Base-by-base conservation (phyloP, 2,888 invertebrate species). In the Barypeithes pellucidus region DNA sequence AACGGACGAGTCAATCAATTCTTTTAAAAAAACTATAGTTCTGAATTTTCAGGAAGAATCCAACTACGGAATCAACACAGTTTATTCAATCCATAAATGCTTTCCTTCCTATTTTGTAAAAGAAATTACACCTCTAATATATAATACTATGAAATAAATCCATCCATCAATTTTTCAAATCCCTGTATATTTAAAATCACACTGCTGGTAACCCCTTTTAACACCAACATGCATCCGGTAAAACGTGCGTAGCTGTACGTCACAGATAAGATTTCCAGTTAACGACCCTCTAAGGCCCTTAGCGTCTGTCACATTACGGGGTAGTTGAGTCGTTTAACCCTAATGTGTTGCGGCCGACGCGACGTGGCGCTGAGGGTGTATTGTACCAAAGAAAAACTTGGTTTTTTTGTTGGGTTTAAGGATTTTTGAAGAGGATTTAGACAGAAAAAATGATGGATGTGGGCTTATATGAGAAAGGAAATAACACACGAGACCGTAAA, bases 261-360 rank as follows among this genome's bases (percentile, higher is more conserved):
- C 16, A 63, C 18, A 69, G 69, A 69, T 69, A 41, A 43, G 69
- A 52, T 68, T 61, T 16, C 22, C 22, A 62, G 39, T 54, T 69
- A 69, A 69, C 69, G 69, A 69, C 69, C 54, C 29, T 61, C 52
- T 43, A 57, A 62, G 50, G 45, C 57, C 59, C 47, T 67, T 54
- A 73, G 57, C 73, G 66, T 66, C 66, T 66, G 66, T 66, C 66
- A 66, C 66, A 66, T 54, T 66, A 66, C 36, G 57, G 57, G 43
- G 54, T 54, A 54, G 54, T 66, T 29, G 43, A 66, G 57, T 54
- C 54, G 65, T 66, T 66, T 54, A 66, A 66, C 66, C 66, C 66
- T 66, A 65, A 65, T 65, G 65, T 36, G 50, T 52, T 63, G 20
- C 50, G 65, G 65, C 22, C 65, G 50, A 36, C 36, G 43, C 43